These are phyloP conservation scores for Drosophila siamana DNA, from an alignment of 2,888 invertebrate species.

Conservation along the genomic window DNA sequence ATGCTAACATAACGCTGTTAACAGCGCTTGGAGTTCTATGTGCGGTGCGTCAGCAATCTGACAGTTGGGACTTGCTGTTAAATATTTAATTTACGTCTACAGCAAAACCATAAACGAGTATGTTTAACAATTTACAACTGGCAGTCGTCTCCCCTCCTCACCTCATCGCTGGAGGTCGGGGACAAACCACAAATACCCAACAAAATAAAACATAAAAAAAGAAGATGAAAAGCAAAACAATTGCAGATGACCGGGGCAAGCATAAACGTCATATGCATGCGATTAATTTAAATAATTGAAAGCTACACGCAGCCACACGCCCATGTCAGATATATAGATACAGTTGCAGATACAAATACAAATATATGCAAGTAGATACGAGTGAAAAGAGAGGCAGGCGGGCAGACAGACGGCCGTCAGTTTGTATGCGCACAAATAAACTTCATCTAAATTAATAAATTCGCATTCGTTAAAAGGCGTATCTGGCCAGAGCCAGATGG, in stretches of 20 bases:
- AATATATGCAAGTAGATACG: constrained; percentile 4
- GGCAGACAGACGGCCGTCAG: not conserved
- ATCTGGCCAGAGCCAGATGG: constrained; percentile 7
- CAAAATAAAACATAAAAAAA: not conserved
- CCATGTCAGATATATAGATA: constrained; percentile 9
- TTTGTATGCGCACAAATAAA: constrained; percentile 25
- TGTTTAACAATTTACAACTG: constrained; percentile 22
- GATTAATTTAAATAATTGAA: constrained; percentile 56
- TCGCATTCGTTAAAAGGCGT: constrained; percentile 43
- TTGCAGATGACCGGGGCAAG: not conserved
- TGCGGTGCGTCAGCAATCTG: constrained; percentile 2
- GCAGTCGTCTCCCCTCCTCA: not conserved
- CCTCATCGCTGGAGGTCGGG: not conserved
- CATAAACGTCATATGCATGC: constrained; percentile 36
- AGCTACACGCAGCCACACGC: constrained; percentile 30
- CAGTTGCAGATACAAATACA: constrained; percentile 17
- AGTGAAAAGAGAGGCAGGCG: not conserved
- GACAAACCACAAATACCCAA: constrained; percentile 18
- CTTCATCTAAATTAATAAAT: constrained; percentile 52
- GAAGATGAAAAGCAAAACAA: constrained; percentile 2
- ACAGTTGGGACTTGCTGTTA: constrained; percentile 14
- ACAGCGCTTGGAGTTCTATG: not conserved
- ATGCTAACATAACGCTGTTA: constrained; percentile 12
- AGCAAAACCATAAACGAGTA: constrained; percentile 5
- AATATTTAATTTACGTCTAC: constrained; percentile 27